Evolutionary conservation across 2,113 vertebrate species (phyloP).

Genomic region (Calypte anna): DNA sequence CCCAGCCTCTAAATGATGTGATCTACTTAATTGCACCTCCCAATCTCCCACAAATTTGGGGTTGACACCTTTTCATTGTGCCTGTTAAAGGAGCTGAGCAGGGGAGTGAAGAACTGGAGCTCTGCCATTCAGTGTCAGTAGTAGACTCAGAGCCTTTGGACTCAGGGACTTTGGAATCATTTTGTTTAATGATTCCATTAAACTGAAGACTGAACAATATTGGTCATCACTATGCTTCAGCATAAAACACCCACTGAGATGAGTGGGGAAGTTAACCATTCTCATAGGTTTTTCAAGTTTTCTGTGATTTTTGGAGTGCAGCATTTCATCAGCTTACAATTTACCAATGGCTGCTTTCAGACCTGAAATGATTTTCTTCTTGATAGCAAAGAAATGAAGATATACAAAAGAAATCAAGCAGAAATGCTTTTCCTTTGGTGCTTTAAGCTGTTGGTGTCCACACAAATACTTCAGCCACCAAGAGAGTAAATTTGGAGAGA

Average conservation of each 20-base stretch:
- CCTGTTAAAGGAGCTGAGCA: background rate
- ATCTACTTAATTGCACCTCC: background rate
- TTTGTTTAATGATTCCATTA: background rate
- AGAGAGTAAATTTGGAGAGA: background rate
- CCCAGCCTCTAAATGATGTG: fast-evolving
- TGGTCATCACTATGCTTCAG: background rate
- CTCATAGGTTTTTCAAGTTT: background rate
- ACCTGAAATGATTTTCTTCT: background rate
- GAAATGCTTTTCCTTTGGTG: background rate
- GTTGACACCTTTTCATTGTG: background rate
- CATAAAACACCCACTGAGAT: background rate
- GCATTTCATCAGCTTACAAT: background rate
- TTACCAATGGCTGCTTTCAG: background rate
- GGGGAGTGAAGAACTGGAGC: background rate
- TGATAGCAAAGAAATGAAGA: background rate
- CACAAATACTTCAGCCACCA: background rate
- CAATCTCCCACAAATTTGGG: background rate
- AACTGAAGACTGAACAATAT: background rate
- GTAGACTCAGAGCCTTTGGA: background rate
- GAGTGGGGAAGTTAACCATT: background rate
- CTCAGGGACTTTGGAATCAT: background rate
- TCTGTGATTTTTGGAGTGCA: background rate
- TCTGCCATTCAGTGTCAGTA: background rate
- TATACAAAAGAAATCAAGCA: background rate
- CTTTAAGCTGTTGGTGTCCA: background rate